phyloP scores from a whole-genome alignment of 2,797 vertebrate species.

The Acanthurus tractus region DNA sequence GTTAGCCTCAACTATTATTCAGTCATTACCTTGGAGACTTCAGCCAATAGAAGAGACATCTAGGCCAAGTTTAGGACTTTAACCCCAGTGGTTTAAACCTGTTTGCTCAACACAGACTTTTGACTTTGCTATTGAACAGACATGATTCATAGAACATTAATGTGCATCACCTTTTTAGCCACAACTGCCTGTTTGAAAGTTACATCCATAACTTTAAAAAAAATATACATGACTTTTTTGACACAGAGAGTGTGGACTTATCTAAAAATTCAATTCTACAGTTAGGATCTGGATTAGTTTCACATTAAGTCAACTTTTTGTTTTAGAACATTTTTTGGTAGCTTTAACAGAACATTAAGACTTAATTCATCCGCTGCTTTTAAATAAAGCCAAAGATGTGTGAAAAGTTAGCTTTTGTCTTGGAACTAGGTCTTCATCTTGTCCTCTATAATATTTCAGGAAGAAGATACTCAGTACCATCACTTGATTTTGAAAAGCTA shows the following conservation, averaged over 20 bases:
- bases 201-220: not conserved
- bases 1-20: not conserved
- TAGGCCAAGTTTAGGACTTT: constrained; percentile 9
- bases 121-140: too few species aligned
- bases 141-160: not conserved
- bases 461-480: not conserved
- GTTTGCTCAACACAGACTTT: not conserved
- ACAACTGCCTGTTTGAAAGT: not conserved
- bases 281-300: too few species aligned
- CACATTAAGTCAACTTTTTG: too few species aligned
- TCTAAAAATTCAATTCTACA: too few species aligned
- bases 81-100: not conserved
- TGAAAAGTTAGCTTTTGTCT: too few species aligned
- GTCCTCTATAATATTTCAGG: not conserved
- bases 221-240: too few species aligned
- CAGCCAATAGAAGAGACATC: not conserved
- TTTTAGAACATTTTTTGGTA: too few species aligned
- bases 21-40: not conserved
- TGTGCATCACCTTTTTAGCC: not conserved
- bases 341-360: too few species aligned
- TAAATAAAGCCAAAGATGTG: too few species aligned
- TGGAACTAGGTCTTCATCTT: not conserved
- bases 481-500: not conserved
- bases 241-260: too few species aligned
- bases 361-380: too few species aligned